phyloP scores from a whole-genome alignment of 2,888 invertebrate genomes.

The Aphidius colemani region DNA sequence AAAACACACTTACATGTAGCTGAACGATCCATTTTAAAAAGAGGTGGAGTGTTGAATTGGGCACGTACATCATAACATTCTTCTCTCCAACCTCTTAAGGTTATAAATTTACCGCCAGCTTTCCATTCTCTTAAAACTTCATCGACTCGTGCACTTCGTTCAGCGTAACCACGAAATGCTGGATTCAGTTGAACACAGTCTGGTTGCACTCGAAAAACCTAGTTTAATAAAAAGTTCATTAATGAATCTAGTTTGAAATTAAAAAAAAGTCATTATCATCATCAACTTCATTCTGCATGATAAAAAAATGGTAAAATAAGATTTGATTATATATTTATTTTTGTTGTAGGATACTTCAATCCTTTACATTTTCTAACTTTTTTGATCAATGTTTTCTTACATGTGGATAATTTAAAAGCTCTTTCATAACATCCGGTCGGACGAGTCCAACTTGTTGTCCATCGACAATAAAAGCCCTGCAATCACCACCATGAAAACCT shows the following conservation, averaged over 20 bases:
- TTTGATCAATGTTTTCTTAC: conserved; percentile 58
- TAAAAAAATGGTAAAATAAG: conserved; percentile 25
- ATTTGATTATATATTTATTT: background rate
- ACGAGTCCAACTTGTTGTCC: conserved; percentile 89
- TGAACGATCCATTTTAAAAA: conserved; percentile 85
- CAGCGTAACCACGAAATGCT: conserved; percentile 83
- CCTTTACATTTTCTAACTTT: background rate
- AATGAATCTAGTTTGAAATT: conserved; percentile 17
- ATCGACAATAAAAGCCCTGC: conserved; percentile 85
- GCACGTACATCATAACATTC: conserved; percentile 93
- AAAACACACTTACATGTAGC: conserved; percentile 72
- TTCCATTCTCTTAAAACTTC: conserved; percentile 78
- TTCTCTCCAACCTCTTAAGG: conserved; percentile 90
- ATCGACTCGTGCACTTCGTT: conserved; percentile 78
- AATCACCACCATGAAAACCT: conserved; percentile 80
- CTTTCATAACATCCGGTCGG: conserved; percentile 80
- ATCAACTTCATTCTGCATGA: background rate
- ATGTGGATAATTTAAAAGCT: conserved; percentile 81
- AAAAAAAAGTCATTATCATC: background rate
- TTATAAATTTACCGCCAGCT: conserved; percentile 76
- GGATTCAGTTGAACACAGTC: conserved; percentile 83
- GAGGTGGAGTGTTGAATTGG: conserved; percentile 68
- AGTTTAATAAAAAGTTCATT: conserved; percentile 32
- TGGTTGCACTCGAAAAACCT: conserved; percentile 75
- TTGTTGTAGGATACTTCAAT: background rate